Evolutionary conservation across 2,113 vertebrate genomes (phyloP), one percentile per base, ranked within the genome.

Genomic region (Tragulus kanchil): DNA sequence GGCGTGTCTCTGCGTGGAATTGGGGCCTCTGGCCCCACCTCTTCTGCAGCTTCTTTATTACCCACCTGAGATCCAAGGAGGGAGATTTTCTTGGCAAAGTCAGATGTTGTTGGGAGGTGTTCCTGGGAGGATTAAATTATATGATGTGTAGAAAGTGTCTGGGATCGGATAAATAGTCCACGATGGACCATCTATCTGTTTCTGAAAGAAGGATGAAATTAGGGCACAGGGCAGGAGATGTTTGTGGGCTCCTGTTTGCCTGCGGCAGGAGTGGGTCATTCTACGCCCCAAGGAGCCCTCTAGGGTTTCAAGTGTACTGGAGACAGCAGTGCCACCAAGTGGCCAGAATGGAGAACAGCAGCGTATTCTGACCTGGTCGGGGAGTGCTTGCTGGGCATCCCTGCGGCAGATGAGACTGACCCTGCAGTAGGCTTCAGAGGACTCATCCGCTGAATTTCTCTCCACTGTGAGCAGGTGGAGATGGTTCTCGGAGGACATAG

Each of bases 241-340:
- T 48, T 14, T 61, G 11, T 48, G 77, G 77, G 64, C n/a, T 87
- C 69, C 36, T 21, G 31, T 61, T 31, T 36, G 36, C 36, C 36
- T 36, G 36, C 36, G 36, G 36, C 36, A 36, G 36, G 36, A 36
- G 21, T 48, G 75, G 48, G 25, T 88, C 95, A 48, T 95, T 90
- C 89, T 31, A 0, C n/a, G 56, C n/a, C 1, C 10, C 25, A 7
- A 3, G 2, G 25, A 10, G 3, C 6, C 45, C 31, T 4, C 82
- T 50, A 1, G 1, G 0, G 3, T 50, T 95, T 52, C 45, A 62
- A 62, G 42, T 71, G 6, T 0, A 31, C 25, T 50, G 84, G 85
- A 77, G 69, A 96, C 36, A 85, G 77, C 97, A 98, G 95, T 97
- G 97, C 97, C 97, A 97, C 62, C 97, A 82, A 93, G 96, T 93